A percentile compares a stretch with the other conserved stretches of the same genome.
Evolutionary conservation across 2,113 vertebrate genomes (phyloP).

Genomic region (Antidorcas marsupialis): DNA sequence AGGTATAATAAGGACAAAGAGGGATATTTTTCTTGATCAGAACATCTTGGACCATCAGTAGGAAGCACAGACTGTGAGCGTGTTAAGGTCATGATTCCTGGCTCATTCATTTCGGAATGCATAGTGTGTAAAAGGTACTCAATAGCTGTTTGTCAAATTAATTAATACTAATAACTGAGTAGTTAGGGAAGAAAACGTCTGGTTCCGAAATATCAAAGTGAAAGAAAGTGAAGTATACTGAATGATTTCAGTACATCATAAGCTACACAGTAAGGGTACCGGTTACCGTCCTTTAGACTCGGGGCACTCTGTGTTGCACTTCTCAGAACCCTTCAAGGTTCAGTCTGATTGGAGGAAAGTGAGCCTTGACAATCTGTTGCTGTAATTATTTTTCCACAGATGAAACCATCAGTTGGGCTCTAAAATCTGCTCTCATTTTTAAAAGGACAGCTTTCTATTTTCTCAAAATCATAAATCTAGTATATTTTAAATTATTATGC

Average conservation of each 20-base stretch:
- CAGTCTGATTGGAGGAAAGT: not conserved
- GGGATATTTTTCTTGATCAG: slow-evolving; percentile 11
- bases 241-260: not conserved
- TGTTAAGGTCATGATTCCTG: not conserved
- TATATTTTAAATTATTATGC: not conserved
- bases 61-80: not conserved
- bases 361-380: not conserved
- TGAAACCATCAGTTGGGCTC: not conserved
- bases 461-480: not conserved
- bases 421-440: not conserved
- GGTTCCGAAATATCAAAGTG: not conserved
- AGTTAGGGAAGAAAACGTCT: not conserved
- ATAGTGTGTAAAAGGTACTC: not conserved
- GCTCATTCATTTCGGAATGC: not conserved
- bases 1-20: not conserved
- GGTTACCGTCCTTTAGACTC: not conserved
- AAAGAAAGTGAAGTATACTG: not conserved
- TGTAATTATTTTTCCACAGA: not conserved
- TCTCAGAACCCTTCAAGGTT: not conserved
- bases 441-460: not conserved
- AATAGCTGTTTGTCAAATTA: not conserved
- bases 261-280: not conserved
- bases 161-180: not conserved
- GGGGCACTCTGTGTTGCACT: not conserved
- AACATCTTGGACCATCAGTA: not conserved